These are phyloP conservation scores for Oligia latruncula DNA, from an alignment of 2,888 invertebrate genomes.

Conservation along the genomic window DNA sequence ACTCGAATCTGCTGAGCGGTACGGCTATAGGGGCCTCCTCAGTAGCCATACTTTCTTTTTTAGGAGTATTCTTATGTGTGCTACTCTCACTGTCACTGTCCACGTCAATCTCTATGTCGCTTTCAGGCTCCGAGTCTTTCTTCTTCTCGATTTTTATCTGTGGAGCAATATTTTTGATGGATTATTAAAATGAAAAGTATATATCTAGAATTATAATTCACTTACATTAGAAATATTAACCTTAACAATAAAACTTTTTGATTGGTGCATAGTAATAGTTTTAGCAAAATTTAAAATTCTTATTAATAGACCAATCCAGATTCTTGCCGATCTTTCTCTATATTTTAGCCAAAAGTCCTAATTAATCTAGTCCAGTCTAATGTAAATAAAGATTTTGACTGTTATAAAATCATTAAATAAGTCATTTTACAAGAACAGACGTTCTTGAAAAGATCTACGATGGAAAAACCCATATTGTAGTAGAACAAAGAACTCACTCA, in stretches of 20 bases:
- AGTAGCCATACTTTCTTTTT: constrained; percentile 40
- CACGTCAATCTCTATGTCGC: constrained; percentile 91
- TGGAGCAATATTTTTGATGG: neutral
- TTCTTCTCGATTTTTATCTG: constrained; percentile 89
- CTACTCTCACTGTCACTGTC: constrained; percentile 86
- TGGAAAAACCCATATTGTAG: neutral
- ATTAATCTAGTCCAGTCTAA: neutral
- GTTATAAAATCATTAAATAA: neutral
- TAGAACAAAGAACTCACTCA: constrained; percentile 80
- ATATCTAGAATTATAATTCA: neutral
- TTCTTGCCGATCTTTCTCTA: neutral
- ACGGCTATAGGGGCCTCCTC: constrained; percentile 79
- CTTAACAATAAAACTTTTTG: no score
- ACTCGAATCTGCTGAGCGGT: constrained; percentile 83
- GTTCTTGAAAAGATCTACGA: neutral
- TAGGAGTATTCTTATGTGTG: constrained; percentile 53
- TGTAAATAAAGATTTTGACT: neutral
- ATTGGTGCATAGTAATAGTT: no score
- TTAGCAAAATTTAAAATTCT: neutral
- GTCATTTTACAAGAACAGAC: neutral
- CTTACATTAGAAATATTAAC: no score
- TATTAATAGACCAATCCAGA: neutral
- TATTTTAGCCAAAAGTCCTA: neutral
- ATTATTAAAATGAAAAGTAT: neutral
- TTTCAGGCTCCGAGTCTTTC: constrained; percentile 86